Evolutionary conservation across 2,888 invertebrate genomes (phyloP).

Genomic region (Trichopoda pennipes): DNA sequence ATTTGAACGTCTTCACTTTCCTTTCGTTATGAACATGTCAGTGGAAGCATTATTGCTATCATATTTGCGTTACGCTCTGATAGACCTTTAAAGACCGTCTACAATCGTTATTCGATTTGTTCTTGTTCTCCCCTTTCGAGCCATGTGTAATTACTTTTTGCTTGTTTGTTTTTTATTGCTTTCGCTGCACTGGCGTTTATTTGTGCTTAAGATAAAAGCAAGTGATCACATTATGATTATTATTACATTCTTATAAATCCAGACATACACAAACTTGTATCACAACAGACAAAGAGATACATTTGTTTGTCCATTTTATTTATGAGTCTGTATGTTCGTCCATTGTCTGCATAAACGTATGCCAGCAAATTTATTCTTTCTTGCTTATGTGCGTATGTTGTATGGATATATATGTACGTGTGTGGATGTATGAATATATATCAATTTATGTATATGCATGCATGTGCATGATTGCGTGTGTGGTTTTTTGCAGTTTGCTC

Average conservation of each 20-base stretch:
- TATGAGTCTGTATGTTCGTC: slow-evolving; percentile 25
- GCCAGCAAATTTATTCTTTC: slow-evolving; percentile 16
- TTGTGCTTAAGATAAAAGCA: slow-evolving; percentile 49
- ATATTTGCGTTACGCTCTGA: no score
- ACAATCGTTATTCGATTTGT: slow-evolving; percentile 11
- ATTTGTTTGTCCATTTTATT: slow-evolving; percentile 32
- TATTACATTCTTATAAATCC: slow-evolving; percentile 28
- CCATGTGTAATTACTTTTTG: background rate
- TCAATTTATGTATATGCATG: no score
- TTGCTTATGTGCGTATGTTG: background rate
- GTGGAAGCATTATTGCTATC: no score
- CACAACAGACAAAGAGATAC: background rate
- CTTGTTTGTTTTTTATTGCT: background rate
- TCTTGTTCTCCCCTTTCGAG: background rate
- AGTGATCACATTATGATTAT: slow-evolving; percentile 58
- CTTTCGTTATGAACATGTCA: no score
- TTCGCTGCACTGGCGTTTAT: slow-evolving; percentile 21
- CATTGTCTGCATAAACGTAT: slow-evolving; percentile 22
- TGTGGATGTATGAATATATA: no score
- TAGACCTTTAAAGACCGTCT: background rate
- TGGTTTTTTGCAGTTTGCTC: no score
- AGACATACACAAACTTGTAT: background rate
- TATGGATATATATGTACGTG: background rate
- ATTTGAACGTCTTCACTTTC: no score
- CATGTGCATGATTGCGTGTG: no score